A percentile compares a stretch with the other conserved stretches of the same genome.
phyloP scores from a whole-genome alignment of 2,888 invertebrate genomes.

The Sinohyriopsis cumingii region DNA sequence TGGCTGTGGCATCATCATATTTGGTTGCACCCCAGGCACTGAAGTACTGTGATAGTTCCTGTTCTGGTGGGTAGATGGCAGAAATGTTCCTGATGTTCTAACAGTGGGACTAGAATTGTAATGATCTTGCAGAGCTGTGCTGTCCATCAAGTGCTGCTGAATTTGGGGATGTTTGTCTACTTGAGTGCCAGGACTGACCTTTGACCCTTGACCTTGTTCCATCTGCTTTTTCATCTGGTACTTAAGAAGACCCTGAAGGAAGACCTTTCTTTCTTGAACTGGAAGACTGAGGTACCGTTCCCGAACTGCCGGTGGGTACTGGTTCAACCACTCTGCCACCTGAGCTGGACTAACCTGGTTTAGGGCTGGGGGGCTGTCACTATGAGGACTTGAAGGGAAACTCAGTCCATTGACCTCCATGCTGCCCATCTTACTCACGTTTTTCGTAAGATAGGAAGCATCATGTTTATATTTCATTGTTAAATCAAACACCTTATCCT shows the following conservation, averaged over 20 bases:
- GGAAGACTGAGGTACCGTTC: conserved; percentile 24
- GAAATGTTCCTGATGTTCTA: too few species aligned
- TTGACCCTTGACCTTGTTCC: conserved; percentile 9
- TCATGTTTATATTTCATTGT: conserved; percentile 56
- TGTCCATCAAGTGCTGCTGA: too few species aligned
- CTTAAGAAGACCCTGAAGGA: conserved; percentile 22
- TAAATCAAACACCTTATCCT: conserved; percentile 67
- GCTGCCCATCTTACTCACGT: conserved; percentile 51
- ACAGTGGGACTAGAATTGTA: too few species aligned
- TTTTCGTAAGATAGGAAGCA: conserved; percentile 46
- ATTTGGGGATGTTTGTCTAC: conserved; percentile 1
- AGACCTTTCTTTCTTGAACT: conserved; percentile 19
- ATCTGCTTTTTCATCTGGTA: conserved; percentile 8
- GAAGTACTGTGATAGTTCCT: too few species aligned
- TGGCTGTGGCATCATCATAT: too few species aligned
- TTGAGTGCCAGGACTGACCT: conserved; percentile 12
- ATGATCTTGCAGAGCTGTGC: too few species aligned
- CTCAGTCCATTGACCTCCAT: conserved; percentile 54
- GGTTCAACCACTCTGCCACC: conserved; percentile 27
- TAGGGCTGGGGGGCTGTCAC: conserved; percentile 5
- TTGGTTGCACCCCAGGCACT: too few species aligned
- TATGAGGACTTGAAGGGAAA: conserved; percentile 15
- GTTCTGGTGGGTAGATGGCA: too few species aligned
- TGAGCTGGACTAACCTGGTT: conserved; percentile 3
- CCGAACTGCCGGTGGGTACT: conserved; percentile 19